Percentiles rank a stretch among this genome's conserved stretches.
Conservation (phyloP, 2,113 vertebrate species). For the Rhinolophus ferrumequinum region DNA sequence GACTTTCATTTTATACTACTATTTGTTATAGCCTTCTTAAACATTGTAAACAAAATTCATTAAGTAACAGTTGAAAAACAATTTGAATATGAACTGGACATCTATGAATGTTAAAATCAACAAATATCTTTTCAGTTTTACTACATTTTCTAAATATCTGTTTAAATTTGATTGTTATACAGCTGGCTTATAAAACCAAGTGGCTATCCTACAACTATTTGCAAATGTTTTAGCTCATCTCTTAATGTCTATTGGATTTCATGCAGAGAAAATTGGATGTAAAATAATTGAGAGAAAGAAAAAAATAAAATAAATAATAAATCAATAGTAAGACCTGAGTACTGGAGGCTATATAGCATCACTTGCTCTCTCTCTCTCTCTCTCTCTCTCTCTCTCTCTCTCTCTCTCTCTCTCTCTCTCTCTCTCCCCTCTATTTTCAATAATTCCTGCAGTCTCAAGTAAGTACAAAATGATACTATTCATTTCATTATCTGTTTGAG, state of each 20-base stretch:
- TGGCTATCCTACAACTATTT: not conserved
- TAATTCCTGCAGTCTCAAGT: conserved; percentile 51
- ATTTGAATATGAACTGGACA: not conserved
- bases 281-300: conserved; percentile 57
- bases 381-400: not conserved
- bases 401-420: no score
- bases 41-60: not conserved
- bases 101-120: not conserved
- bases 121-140: not conserved
- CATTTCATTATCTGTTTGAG: conserved; percentile 54
- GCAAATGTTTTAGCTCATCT: not conserved
- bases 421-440: not conserved
- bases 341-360: not conserved
- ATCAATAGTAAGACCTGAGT: conserved; percentile 7
- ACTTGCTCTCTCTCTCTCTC: not conserved
- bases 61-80: not conserved
- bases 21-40: not conserved
- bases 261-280: conserved; percentile 54
- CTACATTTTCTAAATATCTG: not conserved
- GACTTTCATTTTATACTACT: not conserved
- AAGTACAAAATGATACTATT: conserved; percentile 73
- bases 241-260: conserved; percentile 8
- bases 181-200: not conserved
- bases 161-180: not conserved
- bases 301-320: conserved; percentile 29